These are phyloP conservation scores for Meta bourneti DNA, from an alignment of 2,888 invertebrate species.

Conservation along the genomic window DNA sequence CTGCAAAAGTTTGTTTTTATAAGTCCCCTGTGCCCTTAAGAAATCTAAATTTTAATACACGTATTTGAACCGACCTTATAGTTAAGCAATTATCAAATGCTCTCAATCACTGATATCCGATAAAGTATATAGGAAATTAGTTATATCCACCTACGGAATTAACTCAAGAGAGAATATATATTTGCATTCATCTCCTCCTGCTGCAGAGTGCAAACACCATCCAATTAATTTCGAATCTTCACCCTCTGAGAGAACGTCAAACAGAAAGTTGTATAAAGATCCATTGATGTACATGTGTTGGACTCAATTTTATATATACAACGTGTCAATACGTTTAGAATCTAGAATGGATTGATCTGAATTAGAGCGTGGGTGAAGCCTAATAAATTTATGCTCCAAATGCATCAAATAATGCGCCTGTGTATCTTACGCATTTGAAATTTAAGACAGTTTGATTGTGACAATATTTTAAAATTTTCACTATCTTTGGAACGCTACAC, in stretches of 20 bases:
- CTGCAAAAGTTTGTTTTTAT: too few species aligned
- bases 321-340: neutral
- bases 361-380: neutral
- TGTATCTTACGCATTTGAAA: neutral
- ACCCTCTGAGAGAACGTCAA: neutral
- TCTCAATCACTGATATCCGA: neutral
- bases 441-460: neutral
- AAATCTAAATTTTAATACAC: too few species aligned
- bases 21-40: too few species aligned
- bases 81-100: too few species aligned
- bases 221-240: neutral
- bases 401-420: neutral
- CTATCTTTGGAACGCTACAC: too few species aligned
- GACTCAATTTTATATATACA: neutral
- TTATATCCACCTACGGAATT: neutral
- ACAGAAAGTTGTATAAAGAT: neutral
- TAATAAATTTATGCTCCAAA: neutral
- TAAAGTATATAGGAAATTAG: neutral
- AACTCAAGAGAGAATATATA: constrained; percentile 1
- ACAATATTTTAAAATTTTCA: neutral
- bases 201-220: neutral
- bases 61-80: too few species aligned
- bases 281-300: neutral
- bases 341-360: neutral
- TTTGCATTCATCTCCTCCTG: neutral